Evolutionary conservation across 2,113 vertebrate species (phyloP), one percentile per base, ranked within the genome.

Genomic region (Daboia siamensis): DNA sequence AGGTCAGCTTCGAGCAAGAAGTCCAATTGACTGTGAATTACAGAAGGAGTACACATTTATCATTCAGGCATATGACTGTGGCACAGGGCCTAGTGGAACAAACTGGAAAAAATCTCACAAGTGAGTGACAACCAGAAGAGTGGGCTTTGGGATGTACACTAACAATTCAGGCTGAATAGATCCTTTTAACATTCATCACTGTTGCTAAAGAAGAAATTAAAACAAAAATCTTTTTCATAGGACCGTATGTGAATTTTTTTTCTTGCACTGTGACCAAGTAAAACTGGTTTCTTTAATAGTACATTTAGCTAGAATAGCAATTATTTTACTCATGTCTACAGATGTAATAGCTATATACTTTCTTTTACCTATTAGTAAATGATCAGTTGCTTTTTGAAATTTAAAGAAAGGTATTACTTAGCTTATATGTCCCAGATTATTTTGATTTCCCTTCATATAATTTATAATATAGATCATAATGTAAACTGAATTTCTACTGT

Each of bases 101-200:
- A 98, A 98, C 97, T 98, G 98, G 98, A 99, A 99, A 94, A 99
- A 99, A 97, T 99, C 99, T 23, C 99, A 99, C 98, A 99, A 99
- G 99, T 99, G 94, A 97, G 99, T 98, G 87, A 88, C 94, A 94
- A 87, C 23, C 0, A 56, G 5, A 90, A 5, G 7, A 56, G 0
- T 15, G 80, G 61, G 48, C 21, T 13, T 57, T 21, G 94, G 61
- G 0, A 15, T 94, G 7, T 64, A 0, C 5, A 0, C 92, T 95
- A 9, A 86, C 7, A 90, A 56, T 89, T 90, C 9, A 85, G n/a
- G 9, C 46, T 74, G n/a, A 92, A 89, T 48, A 21, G 4, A 4
- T 91, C 54, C 5, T 94, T 93, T 94, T 89, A 55, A 24, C 39
- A 57, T 26, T 57, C 2, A 44, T 1, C 54, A 44, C 2, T 57